A percentile compares a stretch with the other conserved stretches of the same genome.
phyloP scores from a whole-genome alignment of 2,797 vertebrate genomes.

The Sciurus carolinensis region DNA sequence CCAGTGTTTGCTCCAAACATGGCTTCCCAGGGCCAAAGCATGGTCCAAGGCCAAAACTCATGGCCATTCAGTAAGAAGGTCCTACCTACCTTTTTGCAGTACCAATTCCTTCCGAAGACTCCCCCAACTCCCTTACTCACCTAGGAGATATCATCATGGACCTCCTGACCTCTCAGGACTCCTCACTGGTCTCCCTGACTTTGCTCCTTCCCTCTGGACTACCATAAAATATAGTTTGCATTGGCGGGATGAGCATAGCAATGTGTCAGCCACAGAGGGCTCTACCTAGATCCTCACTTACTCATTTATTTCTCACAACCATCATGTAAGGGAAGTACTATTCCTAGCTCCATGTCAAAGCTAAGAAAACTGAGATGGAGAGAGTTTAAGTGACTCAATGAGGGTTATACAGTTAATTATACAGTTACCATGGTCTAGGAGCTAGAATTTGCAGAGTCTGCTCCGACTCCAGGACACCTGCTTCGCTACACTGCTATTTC shows the following conservation, averaged over 20 bases:
- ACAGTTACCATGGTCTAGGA: not conserved
- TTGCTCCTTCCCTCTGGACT: not conserved
- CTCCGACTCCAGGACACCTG: not conserved
- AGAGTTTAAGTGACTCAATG: not conserved
- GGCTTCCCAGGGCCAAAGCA: not conserved
- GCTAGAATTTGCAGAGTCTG: not conserved
- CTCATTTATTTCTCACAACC: not conserved
- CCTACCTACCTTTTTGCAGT: not conserved
- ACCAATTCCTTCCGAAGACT: not conserved
- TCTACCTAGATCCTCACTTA: not conserved
- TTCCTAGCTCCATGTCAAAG: not conserved
- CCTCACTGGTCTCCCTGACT: not conserved
- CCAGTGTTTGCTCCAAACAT: not conserved
- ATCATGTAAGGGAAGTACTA: not conserved
- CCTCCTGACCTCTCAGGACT: not conserved
- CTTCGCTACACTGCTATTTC: not conserved
- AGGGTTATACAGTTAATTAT: not conserved
- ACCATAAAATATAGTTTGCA: not conserved
- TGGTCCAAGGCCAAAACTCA: not conserved
- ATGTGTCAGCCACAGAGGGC: too few relatives aligned
- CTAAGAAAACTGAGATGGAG: not conserved
- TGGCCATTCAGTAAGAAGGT: not conserved
- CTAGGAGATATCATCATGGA: not conserved
- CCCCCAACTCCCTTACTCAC: not conserved
- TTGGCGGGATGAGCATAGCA: rapidly evolving